Conservation (phyloP, 2,888 invertebrate species). For the Drosophila peninsularis region DNA sequence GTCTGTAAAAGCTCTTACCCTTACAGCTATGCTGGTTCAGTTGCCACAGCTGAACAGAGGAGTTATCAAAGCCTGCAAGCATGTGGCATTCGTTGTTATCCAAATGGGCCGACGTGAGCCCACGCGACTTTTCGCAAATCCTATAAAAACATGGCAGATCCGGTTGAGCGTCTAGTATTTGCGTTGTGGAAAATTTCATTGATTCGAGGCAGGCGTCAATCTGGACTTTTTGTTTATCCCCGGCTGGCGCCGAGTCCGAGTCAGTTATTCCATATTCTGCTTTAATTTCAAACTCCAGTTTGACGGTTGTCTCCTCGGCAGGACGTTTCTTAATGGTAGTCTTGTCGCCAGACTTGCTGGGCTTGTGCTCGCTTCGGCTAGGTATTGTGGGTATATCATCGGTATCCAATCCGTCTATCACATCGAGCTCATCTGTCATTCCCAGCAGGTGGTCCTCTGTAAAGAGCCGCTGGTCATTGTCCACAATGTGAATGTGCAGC, state of each 20-base stretch:
- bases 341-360: constrained; percentile 33
- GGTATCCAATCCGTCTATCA: constrained; percentile 39
- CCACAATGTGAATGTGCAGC: constrained; percentile 87
- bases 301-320: constrained; percentile 63
- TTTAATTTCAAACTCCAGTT: constrained; percentile 67
- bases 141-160: constrained; percentile 73
- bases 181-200: constrained; percentile 57
- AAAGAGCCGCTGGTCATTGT: constrained; percentile 79
- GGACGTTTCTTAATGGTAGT: constrained; percentile 56
- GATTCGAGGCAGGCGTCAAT: constrained; percentile 64
- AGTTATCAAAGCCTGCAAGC: constrained; percentile 83
- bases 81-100: constrained; percentile 83
- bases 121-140: constrained; percentile 69
- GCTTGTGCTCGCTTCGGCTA: constrained; percentile 38
- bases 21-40: constrained; percentile 79
- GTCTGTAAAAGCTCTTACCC: constrained; percentile 81
- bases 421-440: constrained; percentile 61
- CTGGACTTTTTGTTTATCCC: constrained; percentile 38
- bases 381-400: constrained; percentile 28
- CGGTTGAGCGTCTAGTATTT: constrained; percentile 67
- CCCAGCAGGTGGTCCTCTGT: constrained; percentile 76
- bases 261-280: constrained; percentile 42
- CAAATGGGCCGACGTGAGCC: constrained; percentile 77
- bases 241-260: constrained; percentile 22
- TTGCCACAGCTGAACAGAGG: constrained; percentile 83